Conservation (phyloP, 2,113 vertebrate genomes). For the Xiphophorus maculatus region DNA sequence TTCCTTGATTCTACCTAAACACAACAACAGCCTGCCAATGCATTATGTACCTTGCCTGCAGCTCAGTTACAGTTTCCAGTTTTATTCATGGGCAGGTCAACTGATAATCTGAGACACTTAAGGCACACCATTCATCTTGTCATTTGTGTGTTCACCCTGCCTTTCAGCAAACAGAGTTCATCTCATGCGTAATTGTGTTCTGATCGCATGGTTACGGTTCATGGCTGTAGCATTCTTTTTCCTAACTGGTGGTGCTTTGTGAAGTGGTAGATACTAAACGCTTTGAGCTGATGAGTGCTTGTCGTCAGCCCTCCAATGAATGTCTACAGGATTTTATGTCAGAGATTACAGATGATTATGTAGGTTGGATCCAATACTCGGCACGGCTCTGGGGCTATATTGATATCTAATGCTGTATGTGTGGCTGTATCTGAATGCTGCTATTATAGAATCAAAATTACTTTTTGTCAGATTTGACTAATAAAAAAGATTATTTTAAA, state of each 20-base stretch:
- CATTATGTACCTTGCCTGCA: neutral
- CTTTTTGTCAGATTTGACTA: neutral
- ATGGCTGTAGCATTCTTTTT: constrained; percentile 11
- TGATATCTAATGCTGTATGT: constrained; percentile 41
- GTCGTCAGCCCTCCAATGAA: constrained; percentile 52
- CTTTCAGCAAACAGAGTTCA: constrained; percentile 5
- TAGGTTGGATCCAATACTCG: constrained; percentile 59
- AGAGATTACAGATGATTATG: constrained; percentile 75
- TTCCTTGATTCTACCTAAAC: neutral
- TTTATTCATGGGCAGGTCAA: constrained; percentile 24
- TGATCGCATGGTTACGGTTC: constrained; percentile 4
- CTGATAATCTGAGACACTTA: constrained; percentile 12
- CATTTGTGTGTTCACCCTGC: neutral
- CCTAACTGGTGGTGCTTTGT: constrained; percentile 27
- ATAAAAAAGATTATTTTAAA: constrained; percentile 11
- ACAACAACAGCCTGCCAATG: neutral
- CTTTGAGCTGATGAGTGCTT: constrained; percentile 55
- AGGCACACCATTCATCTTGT: constrained; percentile 11
- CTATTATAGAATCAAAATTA: constrained; percentile 23
- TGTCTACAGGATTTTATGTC: constrained; percentile 67
- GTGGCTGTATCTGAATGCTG: constrained; percentile 6
- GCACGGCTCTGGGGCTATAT: constrained; percentile 57
- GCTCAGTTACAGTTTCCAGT: neutral
- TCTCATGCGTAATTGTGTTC: neutral
- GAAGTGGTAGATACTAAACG: constrained; percentile 47